Evolutionary conservation across 2,797 vertebrate species (phyloP).

Genomic region (Coilia nasus): DNA sequence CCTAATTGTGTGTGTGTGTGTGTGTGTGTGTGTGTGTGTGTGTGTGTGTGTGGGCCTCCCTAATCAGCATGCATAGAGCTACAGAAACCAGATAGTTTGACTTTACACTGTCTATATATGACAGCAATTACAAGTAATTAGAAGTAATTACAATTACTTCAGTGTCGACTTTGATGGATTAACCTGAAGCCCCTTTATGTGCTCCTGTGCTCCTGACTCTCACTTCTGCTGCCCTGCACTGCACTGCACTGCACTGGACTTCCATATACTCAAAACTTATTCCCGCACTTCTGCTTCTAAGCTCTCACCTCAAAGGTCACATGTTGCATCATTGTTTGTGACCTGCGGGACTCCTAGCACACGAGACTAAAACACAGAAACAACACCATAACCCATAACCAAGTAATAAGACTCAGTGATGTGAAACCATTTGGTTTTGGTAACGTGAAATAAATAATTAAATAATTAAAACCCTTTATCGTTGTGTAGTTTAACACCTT

Average conservation of each 20-base stretch:
- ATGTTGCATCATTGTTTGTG: not conserved
- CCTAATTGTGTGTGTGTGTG: too few relatives aligned
- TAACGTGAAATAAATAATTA: too few relatives aligned
- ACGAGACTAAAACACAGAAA: not conserved
- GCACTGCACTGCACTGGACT: constrained; percentile 26
- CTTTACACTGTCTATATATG: constrained; percentile 1
- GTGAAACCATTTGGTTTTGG: too few relatives aligned
- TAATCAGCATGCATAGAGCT: constrained; percentile 11
- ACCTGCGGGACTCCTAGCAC: not conserved
- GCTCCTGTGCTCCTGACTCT: constrained; percentile 17
- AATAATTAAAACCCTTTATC: too few relatives aligned
- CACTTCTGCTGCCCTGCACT: constrained; percentile 23
- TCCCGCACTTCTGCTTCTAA: not conserved
- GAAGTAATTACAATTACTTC: too few relatives aligned
- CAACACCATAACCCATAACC: not conserved
- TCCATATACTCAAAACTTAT: constrained; percentile 1
- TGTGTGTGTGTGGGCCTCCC: not conserved
- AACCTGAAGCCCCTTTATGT: constrained; percentile 9
- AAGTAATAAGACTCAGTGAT: too few relatives aligned
- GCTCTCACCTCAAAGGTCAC: not conserved
- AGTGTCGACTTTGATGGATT: constrained; percentile 11
- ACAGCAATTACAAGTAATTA: constrained; percentile 23
- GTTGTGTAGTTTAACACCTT: too few relatives aligned
- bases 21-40: not conserved
- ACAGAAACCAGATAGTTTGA: not conserved